A percentile compares a stretch with the other conserved stretches of the same genome.
These are phyloP conservation scores for Anoplius nigerrimus DNA, from an alignment of 2,888 invertebrate species.

Conservation along the genomic window DNA sequence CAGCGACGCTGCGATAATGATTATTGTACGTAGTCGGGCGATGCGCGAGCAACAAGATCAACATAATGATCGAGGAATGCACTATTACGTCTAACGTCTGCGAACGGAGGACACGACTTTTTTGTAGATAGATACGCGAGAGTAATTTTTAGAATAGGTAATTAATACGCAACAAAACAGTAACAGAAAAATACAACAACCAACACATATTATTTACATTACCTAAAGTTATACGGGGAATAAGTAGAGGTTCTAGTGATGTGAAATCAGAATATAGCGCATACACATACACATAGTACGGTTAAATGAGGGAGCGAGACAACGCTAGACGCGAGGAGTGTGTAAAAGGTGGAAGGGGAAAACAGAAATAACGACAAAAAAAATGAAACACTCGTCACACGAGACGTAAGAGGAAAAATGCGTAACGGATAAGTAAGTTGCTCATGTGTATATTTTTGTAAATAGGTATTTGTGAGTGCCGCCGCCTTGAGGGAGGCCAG, in stretches of 20 bases:
- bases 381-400: conserved; percentile 2
- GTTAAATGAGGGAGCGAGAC: conserved; percentile 40
- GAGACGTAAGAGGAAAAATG: conserved; percentile 22
- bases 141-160: conserved; percentile 50
- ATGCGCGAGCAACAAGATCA: conserved; percentile 51
- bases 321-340: conserved; percentile 32
- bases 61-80: conserved; percentile 22
- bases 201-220: conserved; percentile 73
- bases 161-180: conserved; percentile 54
- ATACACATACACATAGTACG: conserved; percentile 54
- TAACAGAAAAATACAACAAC: conserved; percentile 48
- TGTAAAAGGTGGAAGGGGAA: conserved; percentile 10
- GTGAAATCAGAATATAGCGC: conserved; percentile 53
- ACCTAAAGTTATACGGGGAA: conserved; percentile 65
- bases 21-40: conserved; percentile 20
- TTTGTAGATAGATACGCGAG: conserved; percentile 53
- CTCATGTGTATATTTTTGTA: conserved; percentile 75
- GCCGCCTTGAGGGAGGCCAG: conserved; percentile 68
- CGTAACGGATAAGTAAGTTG: conserved; percentile 68
- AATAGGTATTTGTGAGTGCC: conserved; percentile 71
- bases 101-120: conserved; percentile 32
- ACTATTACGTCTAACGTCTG: conserved; percentile 34
- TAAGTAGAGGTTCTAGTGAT: conserved; percentile 67
- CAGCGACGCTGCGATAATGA: conserved; percentile 20
- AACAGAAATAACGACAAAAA: too few relatives aligned